Base-by-base conservation (phyloP, 2,113 vertebrate genomes). In the Elaphurus davidianus region DNA sequence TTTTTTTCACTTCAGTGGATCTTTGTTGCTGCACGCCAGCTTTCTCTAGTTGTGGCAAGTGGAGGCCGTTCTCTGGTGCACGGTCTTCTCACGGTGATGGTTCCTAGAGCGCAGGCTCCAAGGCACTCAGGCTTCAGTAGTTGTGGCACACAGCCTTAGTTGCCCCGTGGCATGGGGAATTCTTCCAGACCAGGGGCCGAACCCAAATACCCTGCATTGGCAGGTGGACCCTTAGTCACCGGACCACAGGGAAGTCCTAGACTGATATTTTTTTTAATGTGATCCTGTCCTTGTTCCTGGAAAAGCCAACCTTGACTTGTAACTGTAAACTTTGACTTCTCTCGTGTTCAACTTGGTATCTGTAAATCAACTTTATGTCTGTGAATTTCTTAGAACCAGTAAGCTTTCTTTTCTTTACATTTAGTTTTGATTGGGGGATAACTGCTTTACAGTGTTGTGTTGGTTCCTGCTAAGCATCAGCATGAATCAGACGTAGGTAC, bases 61-160 rank as follows among this genome's bases (percentile, higher is more conserved):
- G 36, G 67, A 74, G 67, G 36, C n/a, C 23, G 10, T 6, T 13
- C 67, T 23, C 67, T 23, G n/a, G 67, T 2, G n/a, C 2, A 0
- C 3, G 5, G 67, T 40, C 67, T 11, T 13, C 36, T 74, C 19
- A 2, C 17, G 2, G n/a, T 23, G n/a, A 5, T 10, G 19, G 64
- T 5, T n/a, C 64, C 17, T 67, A 12, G 67, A 40, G 57, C 10
- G 6, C 19, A 13, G 67, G 19, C n/a, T 23, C 0, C 21, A 0
- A 0, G 1, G n/a, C 6, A 19, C 67, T 12, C 5, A 19, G n/a
- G 67, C n/a, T 1, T n/a, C 19, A 12, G n/a, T 3, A 23, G 8
- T 3, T 6, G 5, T 40, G 67, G n/a, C 19, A 74, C n/a, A 13
- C 5, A 13, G n/a, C 67, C 19, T 12, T 21, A 12, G 67, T 23